Evolutionary conservation across 2,113 vertebrate species (phyloP), one percentile per base, ranked within the genome.

Genomic region (Daubentonia madagascariensis): DNA sequence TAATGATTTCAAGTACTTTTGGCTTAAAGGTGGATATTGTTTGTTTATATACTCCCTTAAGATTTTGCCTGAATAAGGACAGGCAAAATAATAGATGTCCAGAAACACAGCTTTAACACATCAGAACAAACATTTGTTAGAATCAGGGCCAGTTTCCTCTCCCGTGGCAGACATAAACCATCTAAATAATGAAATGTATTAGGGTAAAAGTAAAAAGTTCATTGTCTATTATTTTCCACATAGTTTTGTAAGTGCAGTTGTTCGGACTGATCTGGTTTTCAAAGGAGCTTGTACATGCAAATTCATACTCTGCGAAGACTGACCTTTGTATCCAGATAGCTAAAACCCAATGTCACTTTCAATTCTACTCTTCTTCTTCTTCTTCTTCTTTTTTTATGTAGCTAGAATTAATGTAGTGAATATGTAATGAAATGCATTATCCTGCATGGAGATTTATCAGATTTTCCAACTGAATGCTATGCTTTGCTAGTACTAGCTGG

Each of bases 341-440:
- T 97, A 98, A 97, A 98, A 98, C 95, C 93, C 98, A 98, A 98
- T 98, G 98, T 98, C 98, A 99, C 98, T 98, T 98, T 98, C 97
- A 98, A 97, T 98, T 98, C 93, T 95, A 90, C 84, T 98, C 89
- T 97, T 98, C 93, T 96, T 89, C 52, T 57, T 84, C 35, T 94
- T 93, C 65, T 76, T 93, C 67, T 93, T 97, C 85, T 96, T 98
- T 98, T 97, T 93, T 54, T 76, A 98, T 98, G 97, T 98, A 98
- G 98, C 97, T 97, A 98, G 98, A 98, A 99, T 99, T 99, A 99
- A 99, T 98, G 98, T 98, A 98, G 98, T 98, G 98, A 99, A 99
- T 99, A 99, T 98, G 98, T 99, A 99, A 99, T 99, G 99, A 99
- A 99, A 99, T 99, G 99, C 99, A 99, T 99, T 99, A 99, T 98